Base-by-base conservation (phyloP, 2,113 vertebrate genomes). In the Theristicus caerulescens region DNA sequence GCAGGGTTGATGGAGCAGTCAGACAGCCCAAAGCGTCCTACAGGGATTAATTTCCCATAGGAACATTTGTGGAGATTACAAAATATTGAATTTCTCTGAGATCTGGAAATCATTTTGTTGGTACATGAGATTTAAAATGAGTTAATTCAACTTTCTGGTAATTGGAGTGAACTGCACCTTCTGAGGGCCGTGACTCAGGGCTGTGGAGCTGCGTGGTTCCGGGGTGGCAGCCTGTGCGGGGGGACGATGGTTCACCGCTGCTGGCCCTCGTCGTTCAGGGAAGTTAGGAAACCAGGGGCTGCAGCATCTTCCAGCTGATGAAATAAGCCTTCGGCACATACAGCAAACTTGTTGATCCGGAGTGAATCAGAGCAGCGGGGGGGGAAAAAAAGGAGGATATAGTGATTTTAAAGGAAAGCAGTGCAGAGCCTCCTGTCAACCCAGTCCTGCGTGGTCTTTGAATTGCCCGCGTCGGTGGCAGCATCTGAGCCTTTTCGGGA, bases 61-160 rank as follows among this genome's bases (percentile, higher is more conserved):
- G 92, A 44, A 38, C 36, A 1, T 82, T 64, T 54, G 83, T 11
- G 62, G 81, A 86, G 42, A 79, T 81, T 78, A 90, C 92, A 84
- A 70, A 67, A 80, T 22, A 14, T 46, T n/a, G 51, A 10, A 24
- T 49, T 82, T 71, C 44, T 65, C 86, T 11, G 59, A 46, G 91
- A 88, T 94, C 96, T 97, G 97, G 96, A 94, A 96, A 77, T 82
- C 12, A 85, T 90, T 91, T 90, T 0, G 2, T 72, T 1, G 9
- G 94, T 96, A 76, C 5, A 32, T 61, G 88, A 90, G 93, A 44
- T 11, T 69, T 87, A 52, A 78, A 96, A 96, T 7, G 51, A 96
- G 85, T 76, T 76, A 86, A 70, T 96, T 84, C 86, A 77, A 7
- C 44, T 97, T 97, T 88, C 95, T 94, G 97, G 96, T 96, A 94